Evolutionary conservation across 2,888 invertebrate species (phyloP).

Genomic region (Nomada ferruginata): DNA sequence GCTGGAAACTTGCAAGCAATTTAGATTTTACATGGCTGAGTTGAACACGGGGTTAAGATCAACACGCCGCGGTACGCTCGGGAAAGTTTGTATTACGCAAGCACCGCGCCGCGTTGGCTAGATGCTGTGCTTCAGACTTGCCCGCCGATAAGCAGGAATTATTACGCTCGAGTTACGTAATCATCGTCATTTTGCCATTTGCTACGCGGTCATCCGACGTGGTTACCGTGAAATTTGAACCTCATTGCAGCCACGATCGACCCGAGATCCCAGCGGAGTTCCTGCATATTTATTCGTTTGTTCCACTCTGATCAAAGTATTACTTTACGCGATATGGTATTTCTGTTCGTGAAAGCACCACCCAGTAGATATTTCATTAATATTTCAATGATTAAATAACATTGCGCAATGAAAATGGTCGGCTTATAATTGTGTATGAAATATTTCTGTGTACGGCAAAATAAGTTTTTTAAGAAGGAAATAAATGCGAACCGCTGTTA

Average conservation of each 20-base stretch:
- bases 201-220: not conserved
- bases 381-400: too few species aligned
- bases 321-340: too few species aligned
- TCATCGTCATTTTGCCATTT: slow-evolving; percentile 21
- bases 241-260: not conserved
- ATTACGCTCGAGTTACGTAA: slow-evolving; percentile 33
- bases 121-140: slow-evolving; percentile 38
- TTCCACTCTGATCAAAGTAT: too few species aligned
- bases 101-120: slow-evolving; percentile 24
- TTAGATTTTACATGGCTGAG: slow-evolving; percentile 66
- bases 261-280: not conserved
- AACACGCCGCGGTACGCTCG: slow-evolving; percentile 52
- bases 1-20: slow-evolving; percentile 61
- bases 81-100: slow-evolving; percentile 61
- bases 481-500: too few species aligned
- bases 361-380: too few species aligned
- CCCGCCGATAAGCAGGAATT: slow-evolving; percentile 47
- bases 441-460: too few species aligned
- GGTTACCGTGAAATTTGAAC: not conserved
- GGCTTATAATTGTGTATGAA: too few species aligned
- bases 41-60: slow-evolving; percentile 63
- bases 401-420: too few species aligned
- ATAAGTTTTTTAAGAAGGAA: too few species aligned
- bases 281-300: too few species aligned
- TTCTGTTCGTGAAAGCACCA: too few species aligned